Evolutionary conservation across 1,140 invertebrate species (phyloP), one percentile per base, ranked within the genome.

Genomic region (Drosophila pseudoananassae): DNA sequence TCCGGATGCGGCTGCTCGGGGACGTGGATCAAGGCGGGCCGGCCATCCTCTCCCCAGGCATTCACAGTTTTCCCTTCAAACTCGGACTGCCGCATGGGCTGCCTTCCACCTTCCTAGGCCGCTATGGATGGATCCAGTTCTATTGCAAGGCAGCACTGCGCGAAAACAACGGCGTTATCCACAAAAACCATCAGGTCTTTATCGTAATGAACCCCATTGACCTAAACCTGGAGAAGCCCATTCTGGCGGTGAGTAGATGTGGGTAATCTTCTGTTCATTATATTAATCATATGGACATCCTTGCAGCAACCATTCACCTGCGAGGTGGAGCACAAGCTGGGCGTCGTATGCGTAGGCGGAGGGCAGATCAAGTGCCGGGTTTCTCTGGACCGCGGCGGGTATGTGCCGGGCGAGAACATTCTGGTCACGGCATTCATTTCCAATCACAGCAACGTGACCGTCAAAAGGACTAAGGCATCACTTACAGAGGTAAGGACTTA

Each of bases 161-260:
- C 51, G 97, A 98, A 91, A 96, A 97, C 1, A 97, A 96, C 75
- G 97, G 97, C 2, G 92, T 98, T 9, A 97, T 96, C 3, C 97
- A 98, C 90, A 98, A 98, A 92, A 98, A 98, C 91, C 97, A 98
- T 92, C 97, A 98, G 93, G 97, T 98, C 7, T 98, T 99, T 91
- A 98, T 98, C 78, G 97, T 99, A 0, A 98, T 98, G 97, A 98
- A 97, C 92, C 97, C 97, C 1, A 98, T 98, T 60, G 97, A 99
- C 92, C 93, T 99, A 64, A 98, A 98, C 92, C 92, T 98, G 83
- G 97, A 98, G 88, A 97, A 97, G 29, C 94, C 96, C 2, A 95
- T 97, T 74, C 92, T 98, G 66, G 94, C 96, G 87, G 97, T 98
- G 94, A 95, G 95, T 74, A 43, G 1, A 25, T 31, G 6, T 17